A percentile compares a stretch with the other conserved stretches of the same genome.
phyloP scores from a whole-genome alignment of 2,888 invertebrate genomes.

The Oasisia sp. region DNA sequence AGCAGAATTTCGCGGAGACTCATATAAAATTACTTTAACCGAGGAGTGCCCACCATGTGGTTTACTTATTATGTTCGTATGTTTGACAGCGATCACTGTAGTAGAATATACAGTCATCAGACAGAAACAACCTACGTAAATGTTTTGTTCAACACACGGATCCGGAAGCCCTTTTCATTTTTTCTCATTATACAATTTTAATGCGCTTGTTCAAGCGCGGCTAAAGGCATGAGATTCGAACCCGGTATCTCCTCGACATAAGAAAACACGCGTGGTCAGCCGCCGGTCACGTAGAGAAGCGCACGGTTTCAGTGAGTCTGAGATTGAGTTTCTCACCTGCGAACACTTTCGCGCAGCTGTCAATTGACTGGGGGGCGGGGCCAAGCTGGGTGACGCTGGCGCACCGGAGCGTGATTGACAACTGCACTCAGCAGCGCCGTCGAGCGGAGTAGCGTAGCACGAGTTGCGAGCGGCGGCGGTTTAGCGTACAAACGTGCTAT shows the following conservation, averaged over 20 bases:
- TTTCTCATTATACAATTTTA: neutral
- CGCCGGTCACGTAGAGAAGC: neutral
- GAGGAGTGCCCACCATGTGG: too few species aligned
- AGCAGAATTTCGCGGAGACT: too few species aligned
- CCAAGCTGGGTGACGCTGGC: neutral
- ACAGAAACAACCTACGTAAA: neutral
- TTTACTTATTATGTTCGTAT: too few species aligned
- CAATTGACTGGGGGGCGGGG: neutral
- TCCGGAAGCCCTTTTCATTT: neutral
- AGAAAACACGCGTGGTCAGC: neutral
- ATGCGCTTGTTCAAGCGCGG: too few species aligned
- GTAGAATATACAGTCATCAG: too few species aligned
- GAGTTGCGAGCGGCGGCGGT: neutral
- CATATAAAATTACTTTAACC: too few species aligned
- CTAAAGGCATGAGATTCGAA: neutral
- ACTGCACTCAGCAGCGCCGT: neutral
- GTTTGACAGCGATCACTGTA: too few species aligned
- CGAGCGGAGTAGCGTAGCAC: neutral
- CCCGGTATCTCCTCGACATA: neutral
- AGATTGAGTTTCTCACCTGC: neutral
- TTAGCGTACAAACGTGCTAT: neutral
- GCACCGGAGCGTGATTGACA: neutral
- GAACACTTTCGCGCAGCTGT: neutral
- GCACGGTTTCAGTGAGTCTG: neutral
- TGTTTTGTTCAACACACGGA: neutral